These are phyloP conservation scores for Tokudaia muenninki DNA, from an alignment of 2,797 vertebrate species.

Conservation along the genomic window DNA sequence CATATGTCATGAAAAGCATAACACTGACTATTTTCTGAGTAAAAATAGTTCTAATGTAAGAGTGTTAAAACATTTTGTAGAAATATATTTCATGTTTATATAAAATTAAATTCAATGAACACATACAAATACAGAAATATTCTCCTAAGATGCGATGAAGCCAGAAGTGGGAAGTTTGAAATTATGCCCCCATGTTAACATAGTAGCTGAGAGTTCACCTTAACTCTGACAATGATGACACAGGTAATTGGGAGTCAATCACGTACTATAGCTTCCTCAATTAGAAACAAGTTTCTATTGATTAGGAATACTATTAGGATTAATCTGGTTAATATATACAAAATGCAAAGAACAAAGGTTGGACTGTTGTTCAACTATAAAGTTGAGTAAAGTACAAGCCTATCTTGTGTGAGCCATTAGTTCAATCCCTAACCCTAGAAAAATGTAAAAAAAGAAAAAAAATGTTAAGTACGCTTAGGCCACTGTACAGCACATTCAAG, in stretches of 20 bases:
- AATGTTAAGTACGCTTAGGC: background rate
- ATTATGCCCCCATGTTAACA: background rate
- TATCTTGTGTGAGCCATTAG: background rate
- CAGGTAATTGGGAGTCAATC: background rate
- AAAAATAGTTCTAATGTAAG: background rate
- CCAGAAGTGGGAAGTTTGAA: too few species aligned
- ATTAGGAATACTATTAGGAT: background rate
- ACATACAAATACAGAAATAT: background rate
- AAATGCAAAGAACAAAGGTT: background rate
- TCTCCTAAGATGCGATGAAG: background rate
- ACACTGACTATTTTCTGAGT: background rate
- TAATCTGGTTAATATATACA: background rate
- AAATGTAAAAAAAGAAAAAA: too few species aligned
- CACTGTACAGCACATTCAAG: background rate
- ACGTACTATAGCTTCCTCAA: background rate
- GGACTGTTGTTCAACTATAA: background rate
- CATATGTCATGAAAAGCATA: background rate
- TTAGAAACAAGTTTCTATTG: background rate
- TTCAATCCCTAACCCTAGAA: background rate
- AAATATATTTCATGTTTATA: background rate
- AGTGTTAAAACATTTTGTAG: background rate
- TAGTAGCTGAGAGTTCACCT: background rate
- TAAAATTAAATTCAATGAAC: conserved; percentile 2
- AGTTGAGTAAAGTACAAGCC: background rate
- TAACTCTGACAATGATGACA: background rate